Conservation (phyloP, 2,888 invertebrate genomes). For the Tricholauxania praeusta region DNA sequence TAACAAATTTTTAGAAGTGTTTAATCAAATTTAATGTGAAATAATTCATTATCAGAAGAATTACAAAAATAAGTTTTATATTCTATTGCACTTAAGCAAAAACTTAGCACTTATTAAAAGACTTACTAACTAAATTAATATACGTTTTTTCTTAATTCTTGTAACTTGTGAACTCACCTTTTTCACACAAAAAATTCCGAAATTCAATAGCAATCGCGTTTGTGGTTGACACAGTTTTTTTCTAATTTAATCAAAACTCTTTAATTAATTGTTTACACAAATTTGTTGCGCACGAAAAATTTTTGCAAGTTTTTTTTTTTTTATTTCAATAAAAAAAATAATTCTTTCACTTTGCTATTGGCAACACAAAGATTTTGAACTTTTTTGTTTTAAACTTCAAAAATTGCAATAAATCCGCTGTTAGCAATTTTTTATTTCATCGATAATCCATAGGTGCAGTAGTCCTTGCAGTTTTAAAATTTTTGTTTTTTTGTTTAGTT, state of each 20-base stretch:
- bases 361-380: not conserved
- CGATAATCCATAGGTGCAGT: constrained; percentile 12
- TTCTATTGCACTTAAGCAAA: too few relatives aligned
- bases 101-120: too few relatives aligned
- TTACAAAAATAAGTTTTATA: too few relatives aligned
- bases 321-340: not conserved
- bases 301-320: not conserved
- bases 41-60: too few relatives aligned
- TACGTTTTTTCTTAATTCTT: constrained; percentile 8
- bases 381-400: not conserved
- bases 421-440: constrained; percentile 13
- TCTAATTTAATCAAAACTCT: not conserved
- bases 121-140: not conserved
- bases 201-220: not conserved
- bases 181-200: constrained; percentile 48
- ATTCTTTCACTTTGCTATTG: too few relatives aligned
- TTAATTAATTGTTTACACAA: constrained; percentile 11
- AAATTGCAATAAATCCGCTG: too few relatives aligned
- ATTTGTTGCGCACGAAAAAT: not conserved
- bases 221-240: not conserved
- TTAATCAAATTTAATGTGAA: too few relatives aligned
- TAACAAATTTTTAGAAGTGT: too few relatives aligned
- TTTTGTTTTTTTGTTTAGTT: too few relatives aligned
- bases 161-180: constrained; percentile 54
- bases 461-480: too few relatives aligned